Conservation (phyloP, 2,113 vertebrate genomes). For the Oreochromis tanganicae region DNA sequence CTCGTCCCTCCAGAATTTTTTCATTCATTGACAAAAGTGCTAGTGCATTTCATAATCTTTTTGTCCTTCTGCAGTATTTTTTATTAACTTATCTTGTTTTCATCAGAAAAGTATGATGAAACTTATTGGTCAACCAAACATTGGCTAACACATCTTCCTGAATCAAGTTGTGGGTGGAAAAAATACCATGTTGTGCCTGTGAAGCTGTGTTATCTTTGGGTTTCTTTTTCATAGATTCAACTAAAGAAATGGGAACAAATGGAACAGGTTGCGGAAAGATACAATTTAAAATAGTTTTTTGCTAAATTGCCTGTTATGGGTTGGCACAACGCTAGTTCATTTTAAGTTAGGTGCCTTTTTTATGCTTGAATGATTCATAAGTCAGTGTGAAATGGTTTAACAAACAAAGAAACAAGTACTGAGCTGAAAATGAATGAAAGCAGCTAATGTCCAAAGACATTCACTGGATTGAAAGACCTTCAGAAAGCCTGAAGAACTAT, state of each 20-base stretch:
- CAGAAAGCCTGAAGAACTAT: not conserved
- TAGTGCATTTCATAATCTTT: not conserved
- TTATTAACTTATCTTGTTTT: not conserved
- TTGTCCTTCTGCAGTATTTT: not conserved
- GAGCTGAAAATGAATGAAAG: not conserved
- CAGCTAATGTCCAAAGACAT: not conserved
- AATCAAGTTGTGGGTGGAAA: not conserved
- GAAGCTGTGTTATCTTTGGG: not conserved
- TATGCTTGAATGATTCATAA: not conserved
- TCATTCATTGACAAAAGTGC: not conserved
- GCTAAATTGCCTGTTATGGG: not conserved
- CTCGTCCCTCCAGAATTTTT: not conserved
- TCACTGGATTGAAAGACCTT: not conserved
- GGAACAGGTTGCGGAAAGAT: fast-evolving
- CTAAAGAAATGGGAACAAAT: not conserved
- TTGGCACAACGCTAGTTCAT: not conserved
- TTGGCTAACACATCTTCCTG: not conserved
- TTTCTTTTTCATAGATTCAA: not conserved
- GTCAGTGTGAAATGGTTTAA: not conserved
- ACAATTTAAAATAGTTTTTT: not conserved
- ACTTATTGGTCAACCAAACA: not conserved
- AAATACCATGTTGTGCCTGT: not conserved
- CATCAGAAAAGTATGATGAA: not conserved
- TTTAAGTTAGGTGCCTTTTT: not conserved
- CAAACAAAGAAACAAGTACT: not conserved